Base-by-base conservation (phyloP, 2,888 invertebrate genomes). In the Lymantria monacha region DNA sequence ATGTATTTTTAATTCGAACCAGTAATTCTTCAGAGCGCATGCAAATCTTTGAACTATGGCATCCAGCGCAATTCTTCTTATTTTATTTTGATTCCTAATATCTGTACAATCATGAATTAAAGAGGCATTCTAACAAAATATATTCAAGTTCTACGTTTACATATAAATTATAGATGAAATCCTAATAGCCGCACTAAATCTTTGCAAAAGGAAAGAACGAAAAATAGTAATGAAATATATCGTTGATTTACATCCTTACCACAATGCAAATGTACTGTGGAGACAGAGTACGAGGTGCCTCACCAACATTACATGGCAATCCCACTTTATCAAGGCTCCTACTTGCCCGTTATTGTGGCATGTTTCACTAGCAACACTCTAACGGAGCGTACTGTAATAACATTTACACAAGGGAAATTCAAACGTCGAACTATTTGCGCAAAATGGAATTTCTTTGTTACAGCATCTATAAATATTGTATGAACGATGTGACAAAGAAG, bases 371-470 rank as follows among this genome's bases (percentile, higher is more conserved):
- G 83, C 83, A 85, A 76, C 76, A 72, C 72, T 72, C 76, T 76
- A 74, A 72, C 69, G 49, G 63, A 71, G 76, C 79, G 77, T 71
- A 72, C 79, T 79, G 81, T 85, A 85, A 87, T 85, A 88, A 88
- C 83, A 87, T 88, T 88, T 88, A 87, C 88, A 85, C 88, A 83
- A 65, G 88, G 86, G 87, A 89, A 88, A 88, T 88, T 84, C 87
- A 83, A 85, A 87, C 83, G 81, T 87, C 87, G 83, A 88, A 89
- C 86, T 88, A 86, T 87, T 87, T 85, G 86, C 81, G 79, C 76
- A 83, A 86, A 84, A 88, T 85, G 80, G 85, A 85, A 86, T 87
- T 87, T 87, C 84, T 86, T 87, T 88, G 84, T 85, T 77, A 79
- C 79, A 74, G 66, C 75, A 76, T 81, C 82, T 78, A 85, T 88